phyloP scores from a whole-genome alignment of 2,797 vertebrate species.

The Acanthurus tractus region DNA sequence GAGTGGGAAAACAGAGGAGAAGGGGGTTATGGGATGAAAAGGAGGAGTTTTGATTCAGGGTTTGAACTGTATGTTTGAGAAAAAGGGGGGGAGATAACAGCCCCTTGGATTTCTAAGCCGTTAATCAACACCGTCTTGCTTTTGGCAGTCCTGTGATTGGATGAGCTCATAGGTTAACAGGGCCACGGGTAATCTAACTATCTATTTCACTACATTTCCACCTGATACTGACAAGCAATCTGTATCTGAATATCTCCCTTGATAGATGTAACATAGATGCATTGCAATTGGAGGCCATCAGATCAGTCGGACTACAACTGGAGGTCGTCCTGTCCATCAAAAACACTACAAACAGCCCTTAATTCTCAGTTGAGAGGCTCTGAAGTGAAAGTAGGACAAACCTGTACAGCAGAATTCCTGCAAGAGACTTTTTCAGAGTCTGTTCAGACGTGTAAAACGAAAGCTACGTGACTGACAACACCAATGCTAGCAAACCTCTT shows the following conservation, averaged over 20 bases:
- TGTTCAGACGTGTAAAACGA: background rate
- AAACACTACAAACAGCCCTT: background rate
- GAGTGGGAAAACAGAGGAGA: conserved; percentile 35
- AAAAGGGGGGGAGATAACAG: conserved; percentile 15
- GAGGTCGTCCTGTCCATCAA: background rate
- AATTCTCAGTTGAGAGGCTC: background rate
- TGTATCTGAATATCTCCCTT: background rate
- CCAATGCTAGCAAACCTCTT: too few species aligned
- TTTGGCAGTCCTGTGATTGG: conserved; percentile 13
- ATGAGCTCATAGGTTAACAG: conserved; percentile 31
- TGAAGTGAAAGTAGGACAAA: background rate
- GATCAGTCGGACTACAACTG: conserved; percentile 1
- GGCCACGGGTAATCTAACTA: conserved; percentile 13
- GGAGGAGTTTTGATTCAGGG: conserved; percentile 29
- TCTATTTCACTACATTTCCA: conserved; percentile 5
- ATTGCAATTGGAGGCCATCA: background rate
- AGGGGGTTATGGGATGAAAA: conserved; percentile 19
- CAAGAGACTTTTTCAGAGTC: background rate
- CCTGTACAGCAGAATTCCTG: background rate
- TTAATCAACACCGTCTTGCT: conserved; percentile 40
- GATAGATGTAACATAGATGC: background rate
- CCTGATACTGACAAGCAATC: background rate
- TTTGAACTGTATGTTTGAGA: conserved; percentile 31
- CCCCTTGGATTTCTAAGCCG: conserved; percentile 5
- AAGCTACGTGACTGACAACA: background rate